Base-by-base conservation (phyloP, 2,113 vertebrate species). In the Stigmatopora argus region DNA sequence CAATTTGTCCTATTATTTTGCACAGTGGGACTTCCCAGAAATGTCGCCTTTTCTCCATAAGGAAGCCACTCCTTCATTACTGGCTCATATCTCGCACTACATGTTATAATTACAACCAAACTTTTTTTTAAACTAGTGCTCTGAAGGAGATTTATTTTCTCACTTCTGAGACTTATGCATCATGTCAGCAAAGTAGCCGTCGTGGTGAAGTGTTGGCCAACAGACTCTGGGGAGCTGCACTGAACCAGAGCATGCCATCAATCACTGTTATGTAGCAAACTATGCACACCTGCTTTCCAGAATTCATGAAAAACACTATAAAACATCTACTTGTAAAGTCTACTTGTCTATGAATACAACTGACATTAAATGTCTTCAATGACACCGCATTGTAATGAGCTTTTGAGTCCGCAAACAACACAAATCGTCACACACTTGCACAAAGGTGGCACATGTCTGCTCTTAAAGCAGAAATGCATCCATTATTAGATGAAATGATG, bases 401-500 rank as follows among this genome's bases (percentile, higher is more conserved):
- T 56, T 56, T 15, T 17, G 12, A 56, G 53, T 31, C 21, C 23
- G 13, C 53, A 31, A 56, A 45, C 23, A 45, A 46, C 12, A 38
- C 8, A 45, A 61, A 46, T 61, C 9, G 41, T 14, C 53, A 15
- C 57, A 72, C 77, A 80, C 75, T 73, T 72, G 78, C 68, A 69
- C 57, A 73, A 63, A 78, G 77, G 77, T 63, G 78, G 69, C 74
- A 68, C 64, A 72, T 62, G 78, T 73, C 56, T 49, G 64, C 80
- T 74, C 75, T 62, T 34, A 23, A 78, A 81, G 80, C 63, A 83
- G 80, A 83, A 66, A 77, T 71, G 55, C 74, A 67, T 58, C 71
- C 70, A 64, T 74, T 85, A 77, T 77, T 80, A 72, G 74, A 85
- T 83, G 77, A 83, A 75, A 84, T 76, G 58, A 81, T 59, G 72